Evolutionary conservation across 2,888 invertebrate species (phyloP), one percentile per base, ranked within the genome.

Genomic region (Ichneumoninae sp.): DNA sequence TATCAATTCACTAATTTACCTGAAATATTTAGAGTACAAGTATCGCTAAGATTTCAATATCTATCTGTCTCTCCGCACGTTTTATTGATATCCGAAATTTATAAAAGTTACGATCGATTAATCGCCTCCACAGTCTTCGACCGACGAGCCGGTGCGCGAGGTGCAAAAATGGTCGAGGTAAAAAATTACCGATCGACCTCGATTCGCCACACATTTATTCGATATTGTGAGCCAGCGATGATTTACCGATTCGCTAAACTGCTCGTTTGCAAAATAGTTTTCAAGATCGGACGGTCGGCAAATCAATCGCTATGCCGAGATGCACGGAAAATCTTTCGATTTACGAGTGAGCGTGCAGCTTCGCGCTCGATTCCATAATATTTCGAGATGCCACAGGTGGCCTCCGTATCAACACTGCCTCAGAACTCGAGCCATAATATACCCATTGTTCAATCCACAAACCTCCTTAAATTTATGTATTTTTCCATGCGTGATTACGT

Each of bases 241-340:
- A 90, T 90, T 90, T 89, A 90, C 80, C 77, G 88, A 69, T 83
- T 74, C 87, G 88, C 89, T 89, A 89, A 89, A 89, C 68, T 83
- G 68, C 83, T 82, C 66, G 76, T 84, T 87, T 83, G 72, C 66
- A 40, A 19, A 26, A 62, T 16, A 44, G 8, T 74, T 76, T 80
- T 71, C 57, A 19, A 6, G 26, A 36, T 66, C 40, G 26, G 1
- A 19, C 19, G 6, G 19, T 30, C 22, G 50, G 44, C 33, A 33
- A 75, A 70, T 71, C 36, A 19, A 33, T 33, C 66, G 22, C 10
- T 76, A 50, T 22, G 70, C 10, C 69, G 84, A 71, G 86, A 86
- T 83, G 62, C 80, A 87, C 84, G 88, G 87, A 87, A 90, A 91
- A 89, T 88, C 78, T 83, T 52, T 62, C 87, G 84, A 89, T 90